Base-by-base conservation (phyloP, 2,888 invertebrate species). In the Alentia gelatinosa region DNA sequence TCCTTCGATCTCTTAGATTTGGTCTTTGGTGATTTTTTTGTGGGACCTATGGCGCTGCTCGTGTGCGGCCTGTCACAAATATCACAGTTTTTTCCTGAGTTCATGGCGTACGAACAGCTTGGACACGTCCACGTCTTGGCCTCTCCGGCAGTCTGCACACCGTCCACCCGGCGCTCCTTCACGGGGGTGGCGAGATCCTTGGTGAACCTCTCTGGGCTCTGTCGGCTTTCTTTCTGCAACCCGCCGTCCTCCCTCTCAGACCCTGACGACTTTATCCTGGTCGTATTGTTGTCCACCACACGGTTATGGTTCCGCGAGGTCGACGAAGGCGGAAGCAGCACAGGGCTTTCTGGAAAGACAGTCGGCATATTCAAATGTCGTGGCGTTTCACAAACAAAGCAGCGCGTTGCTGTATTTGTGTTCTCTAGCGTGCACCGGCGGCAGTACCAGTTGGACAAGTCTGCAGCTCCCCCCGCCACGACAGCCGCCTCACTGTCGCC, bases 381-480 rank as follows among this genome's bases (percentile, higher is more conserved):
- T 0, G 98, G 98, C 0, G 97, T 97, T 93, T 98, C 97, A 94
- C 98, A 98, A 0, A 98, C 97, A 94, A 97, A 97, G 95, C 98
- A 98, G 92, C 97, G 97, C 7, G 97, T 97, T 92, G 97, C 96
- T 40, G 97, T 97, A 0, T 97, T 97, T 89, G 97, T 97, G 96
- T 98, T 98, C 93, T 98, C 97, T 50, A 98, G 96, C 0, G 98
- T 98, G 95, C 98, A 98, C 94, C 97, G 97, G 93, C 97, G 97
- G 94, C 96, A 96, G 90, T 93, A 93, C 96, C 96, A 96, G 47
- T 30, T 39, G 19, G 42, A 63, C 30, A 35, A 47, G 0, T 88
- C 63, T 23, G 23, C 63, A 35, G 56, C 89, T 0, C 37, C 89
- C 50, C 63, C 89, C 15, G 37, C 37, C 23, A 33, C 3, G 19